Evolutionary conservation across 2,888 invertebrate genomes (phyloP).

Genomic region (Lucinisca nassula): DNA sequence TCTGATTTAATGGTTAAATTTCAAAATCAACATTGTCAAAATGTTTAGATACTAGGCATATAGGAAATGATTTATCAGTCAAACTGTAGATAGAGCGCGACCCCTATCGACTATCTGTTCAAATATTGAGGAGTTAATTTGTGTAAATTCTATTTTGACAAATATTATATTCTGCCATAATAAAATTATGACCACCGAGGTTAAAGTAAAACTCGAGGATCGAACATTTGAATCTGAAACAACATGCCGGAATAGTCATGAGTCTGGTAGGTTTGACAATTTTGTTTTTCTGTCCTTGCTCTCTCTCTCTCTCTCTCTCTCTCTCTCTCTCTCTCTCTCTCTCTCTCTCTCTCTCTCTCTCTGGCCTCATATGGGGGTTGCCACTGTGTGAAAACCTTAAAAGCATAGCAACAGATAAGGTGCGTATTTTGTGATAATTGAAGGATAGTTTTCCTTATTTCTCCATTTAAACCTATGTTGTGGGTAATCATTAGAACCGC

Average conservation of each 20-base stretch:
- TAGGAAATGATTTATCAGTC: slow-evolving; percentile 8
- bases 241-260: background rate
- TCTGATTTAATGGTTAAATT: background rate
- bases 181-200: slow-evolving; percentile 11
- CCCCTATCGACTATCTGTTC: slow-evolving; percentile 15
- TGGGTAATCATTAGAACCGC: too few species aligned
- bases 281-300: background rate
- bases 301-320: background rate
- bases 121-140: slow-evolving; percentile 14
- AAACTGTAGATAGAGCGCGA: background rate
- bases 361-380: too few species aligned
- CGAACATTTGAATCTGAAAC: background rate
- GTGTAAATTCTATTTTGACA: background rate
- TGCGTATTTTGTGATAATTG: too few species aligned
- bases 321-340: too few species aligned
- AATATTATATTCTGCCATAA: background rate
- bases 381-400: too few species aligned
- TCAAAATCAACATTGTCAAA: slow-evolving; percentile 4
- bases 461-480: too few species aligned
- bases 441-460: too few species aligned
- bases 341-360: too few species aligned
- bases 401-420: too few species aligned
- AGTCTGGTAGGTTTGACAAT: background rate
- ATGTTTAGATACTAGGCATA: background rate
- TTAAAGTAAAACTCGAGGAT: background rate